Evolutionary conservation across 2,113 vertebrate species (phyloP), one percentile per base, ranked within the genome.

Genomic region (Phasianus colchicus): DNA sequence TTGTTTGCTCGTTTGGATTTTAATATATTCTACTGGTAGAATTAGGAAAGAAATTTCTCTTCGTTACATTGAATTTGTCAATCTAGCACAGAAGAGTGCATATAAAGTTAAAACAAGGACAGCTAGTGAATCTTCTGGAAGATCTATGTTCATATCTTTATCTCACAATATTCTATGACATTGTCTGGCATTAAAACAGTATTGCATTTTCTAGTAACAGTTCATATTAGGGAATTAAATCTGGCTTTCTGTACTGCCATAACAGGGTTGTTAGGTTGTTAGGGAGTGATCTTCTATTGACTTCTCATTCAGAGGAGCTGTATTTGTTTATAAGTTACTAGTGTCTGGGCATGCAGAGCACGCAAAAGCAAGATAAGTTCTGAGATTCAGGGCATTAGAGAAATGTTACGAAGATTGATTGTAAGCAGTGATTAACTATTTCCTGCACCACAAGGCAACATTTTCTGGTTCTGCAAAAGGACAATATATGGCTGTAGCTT

Each of bases 371-470:
- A 84, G n/a, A 45, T 48, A 63, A 64, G 42, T 87, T 65, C 52
- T 73, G 58, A 70, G 36, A 82, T 54, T 55, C 50, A 55, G 87
- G 29, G 32, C 34, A n/a, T 70, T 71, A 89, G 6, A 90, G 36
- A 82, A 89, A 90, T 58, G 70, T 75, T 78, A 79, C 58, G 64
- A 92, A 89, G 84, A 92, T 58, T 15, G 13, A 93, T 93, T 79
- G 20, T 36, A 93, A 79, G 18, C 34, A 82, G 24, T 66, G 40
- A 83, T 93, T 87, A 93, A 85, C 54, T 54, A 83, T 65, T 64
- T 25, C 45, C 40, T 24, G 24, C 54, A 79, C 38, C 36, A 54
- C 73, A 90, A 79, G 67, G 16, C 63, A 79, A 8, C 2, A 0
- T 66, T 85, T 86, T 54, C 55, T 87, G 21, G 21, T 93, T 70